Percentiles rank a stretch among this genome's conserved stretches.
Evolutionary conservation across 2,888 invertebrate species (phyloP).

Genomic region (Acanthococcus lagerstroemiae): DNA sequence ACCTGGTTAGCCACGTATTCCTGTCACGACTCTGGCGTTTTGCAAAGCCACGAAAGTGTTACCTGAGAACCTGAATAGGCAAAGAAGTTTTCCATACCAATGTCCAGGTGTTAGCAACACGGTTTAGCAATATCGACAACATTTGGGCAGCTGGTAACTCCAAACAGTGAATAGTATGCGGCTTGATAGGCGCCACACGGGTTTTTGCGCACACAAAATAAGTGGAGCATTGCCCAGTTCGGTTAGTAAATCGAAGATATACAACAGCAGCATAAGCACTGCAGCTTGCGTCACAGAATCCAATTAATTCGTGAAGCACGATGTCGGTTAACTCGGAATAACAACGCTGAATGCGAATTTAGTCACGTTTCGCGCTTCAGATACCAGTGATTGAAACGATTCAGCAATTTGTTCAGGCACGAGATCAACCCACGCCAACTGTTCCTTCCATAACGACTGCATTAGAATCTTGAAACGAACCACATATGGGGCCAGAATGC

Average conservation of each 20-base stretch:
- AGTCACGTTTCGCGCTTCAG: not conserved
- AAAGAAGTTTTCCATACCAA: not conserved
- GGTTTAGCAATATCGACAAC: not conserved
- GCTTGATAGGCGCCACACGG: not conserved
- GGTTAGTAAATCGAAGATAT: not conserved
- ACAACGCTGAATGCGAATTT: not conserved
- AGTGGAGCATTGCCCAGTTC: not conserved
- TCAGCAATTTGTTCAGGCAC: not conserved
- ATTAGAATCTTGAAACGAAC: not conserved
- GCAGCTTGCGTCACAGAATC: not conserved
- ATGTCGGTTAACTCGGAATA: not conserved
- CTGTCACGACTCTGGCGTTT: not conserved
- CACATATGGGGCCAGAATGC: not conserved
- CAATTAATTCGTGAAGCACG: not conserved
- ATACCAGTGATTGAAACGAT: not conserved
- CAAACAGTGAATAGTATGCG: not conserved
- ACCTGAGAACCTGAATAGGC: not conserved
- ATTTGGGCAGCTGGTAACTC: not conserved
- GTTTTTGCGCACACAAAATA: not conserved
- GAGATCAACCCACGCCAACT: not conserved
- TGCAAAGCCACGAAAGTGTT: not conserved
- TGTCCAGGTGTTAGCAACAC: not conserved
- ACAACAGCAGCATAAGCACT: not conserved
- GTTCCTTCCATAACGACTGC: not conserved
- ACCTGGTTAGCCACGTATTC: not conserved